Conservation (phyloP, 2,888 invertebrate genomes). For the Lycia hirtaria region DNA sequence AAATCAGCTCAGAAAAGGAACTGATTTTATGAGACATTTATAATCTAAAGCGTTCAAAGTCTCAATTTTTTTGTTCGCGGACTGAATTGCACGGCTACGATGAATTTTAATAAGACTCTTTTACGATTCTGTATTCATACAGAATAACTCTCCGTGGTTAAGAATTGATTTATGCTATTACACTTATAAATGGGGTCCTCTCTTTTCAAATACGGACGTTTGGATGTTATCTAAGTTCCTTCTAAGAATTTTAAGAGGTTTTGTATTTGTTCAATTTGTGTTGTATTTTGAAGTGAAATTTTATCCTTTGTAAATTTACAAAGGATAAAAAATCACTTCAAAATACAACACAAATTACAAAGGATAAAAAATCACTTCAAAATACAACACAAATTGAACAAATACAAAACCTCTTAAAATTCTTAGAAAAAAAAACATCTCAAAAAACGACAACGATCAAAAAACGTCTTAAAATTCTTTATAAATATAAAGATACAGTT, state of each 20-base stretch:
- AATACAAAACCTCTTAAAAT: conserved; percentile 30
- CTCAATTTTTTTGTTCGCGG: conserved; percentile 52
- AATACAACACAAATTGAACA: conserved; percentile 2
- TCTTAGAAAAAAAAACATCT: conserved; percentile 23
- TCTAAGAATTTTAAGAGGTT: conserved; percentile 32
- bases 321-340: no score
- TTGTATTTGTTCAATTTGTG: conserved; percentile 10
- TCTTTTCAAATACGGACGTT: conserved; percentile 51
- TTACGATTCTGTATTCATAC: conserved; percentile 65
- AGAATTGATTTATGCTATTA: conserved; percentile 70
- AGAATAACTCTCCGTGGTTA: conserved; percentile 57
- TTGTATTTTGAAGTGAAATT: conserved; percentile 1
- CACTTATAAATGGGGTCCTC: conserved; percentile 57
- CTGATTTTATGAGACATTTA: conserved; percentile 41
- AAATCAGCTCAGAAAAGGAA: conserved; percentile 21
- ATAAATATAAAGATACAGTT: no score
- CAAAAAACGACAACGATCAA: no score
- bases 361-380: not conserved
- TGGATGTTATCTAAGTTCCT: conserved; percentile 40
- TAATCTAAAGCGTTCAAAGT: conserved; percentile 50
- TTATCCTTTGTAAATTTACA: not conserved
- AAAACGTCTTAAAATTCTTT: no score
- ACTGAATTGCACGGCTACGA: conserved; percentile 58
- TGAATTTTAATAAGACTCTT: conserved; percentile 66
- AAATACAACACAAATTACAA: no score